Conservation (phyloP, 2,113 vertebrate genomes). For the Dinomys branickii region DNA sequence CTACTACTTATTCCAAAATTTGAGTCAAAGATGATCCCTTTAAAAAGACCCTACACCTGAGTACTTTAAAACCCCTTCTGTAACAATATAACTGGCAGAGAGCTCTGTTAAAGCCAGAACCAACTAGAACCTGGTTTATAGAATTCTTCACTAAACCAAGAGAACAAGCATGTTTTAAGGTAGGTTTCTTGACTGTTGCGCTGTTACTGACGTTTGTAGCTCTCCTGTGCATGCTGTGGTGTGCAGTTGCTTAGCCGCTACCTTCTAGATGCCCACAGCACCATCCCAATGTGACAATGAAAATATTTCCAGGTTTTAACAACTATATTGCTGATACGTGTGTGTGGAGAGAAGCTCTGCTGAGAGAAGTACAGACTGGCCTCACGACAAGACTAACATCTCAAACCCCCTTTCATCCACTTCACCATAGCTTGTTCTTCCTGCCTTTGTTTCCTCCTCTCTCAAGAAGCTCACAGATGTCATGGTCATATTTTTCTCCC, state of each 20-base stretch:
- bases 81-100: not conserved
- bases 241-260: not conserved
- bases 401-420: not conserved
- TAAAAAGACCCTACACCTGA: not conserved
- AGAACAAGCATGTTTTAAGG: not conserved
- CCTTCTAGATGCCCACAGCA: not conserved
- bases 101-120: not conserved
- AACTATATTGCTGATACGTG: not conserved
- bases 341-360: not conserved
- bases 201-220: not conserved
- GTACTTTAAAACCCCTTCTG: not conserved
- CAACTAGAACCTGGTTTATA: not conserved
- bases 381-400: not conserved
- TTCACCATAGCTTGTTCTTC: not conserved
- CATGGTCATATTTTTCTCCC: not conserved
- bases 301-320: conserved; percentile 2
- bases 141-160: not conserved
- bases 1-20: not conserved
- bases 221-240: not conserved
- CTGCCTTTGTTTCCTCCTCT: not conserved
- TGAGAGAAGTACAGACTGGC: not conserved
- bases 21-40: not conserved
- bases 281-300: not conserved
- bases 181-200: not conserved
- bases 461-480: not conserved